Base-by-base conservation (phyloP, 2,888 invertebrate genomes). In the Microplitis deprimator region DNA sequence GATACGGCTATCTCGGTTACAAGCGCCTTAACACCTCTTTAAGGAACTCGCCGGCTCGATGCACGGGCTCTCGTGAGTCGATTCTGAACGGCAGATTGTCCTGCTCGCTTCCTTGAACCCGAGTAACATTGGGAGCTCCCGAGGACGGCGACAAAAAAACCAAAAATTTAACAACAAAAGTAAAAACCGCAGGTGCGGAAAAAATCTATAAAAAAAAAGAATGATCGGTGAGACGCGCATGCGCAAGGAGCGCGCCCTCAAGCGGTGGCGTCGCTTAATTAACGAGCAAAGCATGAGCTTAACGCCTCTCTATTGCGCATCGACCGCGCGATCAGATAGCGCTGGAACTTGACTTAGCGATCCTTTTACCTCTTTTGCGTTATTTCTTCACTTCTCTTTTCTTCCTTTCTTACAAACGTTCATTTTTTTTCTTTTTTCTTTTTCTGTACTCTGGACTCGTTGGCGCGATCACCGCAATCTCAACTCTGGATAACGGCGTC, bases 271-370 rank as follows among this genome's bases (percentile, higher is more conserved):
- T 86, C 83, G 83, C 84, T 87, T 88, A 88, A 88, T 88, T 88
- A 88, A 87, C 85, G 85, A 82, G 20, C 80, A 81, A 84, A 81
- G 83, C 83, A 84, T 83, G 82, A 83, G 82, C 82, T 84, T 84
- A 83, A 83, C 86, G 82, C 85, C 83, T 83, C 77, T 79, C 82
- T 83, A 76, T 77, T 80, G 71, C 60, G 74, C 79, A 81, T 78
- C 83, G 88, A 88, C 88, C 85, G 83, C 83, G 83, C 86, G 84
- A 85, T 83, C 61, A 81, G 88, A 88, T 88, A 88, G 81, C 83
- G 81, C 80, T 77, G 80, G 78, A 75, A 75, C 79, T 78, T 62
- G 69, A 75, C 73, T 29, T 65, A 50, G 50, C 50, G 50, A 50
- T 50, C 13, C 50, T 50, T 50, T 50, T 50, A 50, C 50, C 50